A percentile compares a stretch with the other conserved stretches of the same genome.
Evolutionary conservation across 2,797 vertebrate genomes (phyloP).

Genomic region (Gymnodraco acuticeps): DNA sequence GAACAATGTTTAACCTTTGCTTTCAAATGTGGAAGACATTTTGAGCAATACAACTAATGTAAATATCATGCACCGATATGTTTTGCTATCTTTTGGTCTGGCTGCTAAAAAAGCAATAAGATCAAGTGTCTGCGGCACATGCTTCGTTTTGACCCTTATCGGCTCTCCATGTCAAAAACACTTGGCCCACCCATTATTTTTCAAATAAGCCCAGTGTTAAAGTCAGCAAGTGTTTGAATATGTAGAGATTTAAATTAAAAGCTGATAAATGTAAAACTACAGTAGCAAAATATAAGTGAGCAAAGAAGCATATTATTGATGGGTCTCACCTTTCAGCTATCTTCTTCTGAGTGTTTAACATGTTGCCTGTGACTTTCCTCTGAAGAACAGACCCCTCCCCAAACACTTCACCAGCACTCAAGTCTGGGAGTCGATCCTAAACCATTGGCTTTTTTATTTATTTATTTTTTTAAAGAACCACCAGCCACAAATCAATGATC

Average conservation of each 20-base stretch:
- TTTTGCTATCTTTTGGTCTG: not conserved
- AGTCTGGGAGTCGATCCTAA: not conserved
- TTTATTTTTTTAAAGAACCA: not conserved
- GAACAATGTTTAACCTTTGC: not conserved
- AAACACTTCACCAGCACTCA: not conserved
- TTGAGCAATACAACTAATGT: not conserved
- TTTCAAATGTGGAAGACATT: not conserved
- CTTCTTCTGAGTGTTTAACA: slow-evolving; percentile 85
- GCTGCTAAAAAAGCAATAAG: not conserved
- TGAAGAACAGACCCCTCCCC: slow-evolving; percentile 76
- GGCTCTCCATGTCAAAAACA: slow-evolving; percentile 59
- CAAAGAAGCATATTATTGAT: slow-evolving; percentile 8
- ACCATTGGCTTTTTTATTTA: not conserved
- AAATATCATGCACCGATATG: not conserved
- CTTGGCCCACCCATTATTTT: slow-evolving; percentile 3
- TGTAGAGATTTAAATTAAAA: not conserved
- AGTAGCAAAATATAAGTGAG: not conserved
- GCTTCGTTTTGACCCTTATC: slow-evolving; percentile 17
- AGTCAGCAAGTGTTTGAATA: not conserved
- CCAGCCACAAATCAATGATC: not conserved
- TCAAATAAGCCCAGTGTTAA: not conserved
- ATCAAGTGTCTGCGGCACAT: not conserved
- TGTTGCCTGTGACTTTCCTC: slow-evolving; percentile 83
- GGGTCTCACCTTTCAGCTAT: slow-evolving; percentile 82
- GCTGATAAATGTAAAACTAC: not conserved